Evolutionary conservation across 2,888 invertebrate species (phyloP).

Genomic region (Rotaria sp.): DNA sequence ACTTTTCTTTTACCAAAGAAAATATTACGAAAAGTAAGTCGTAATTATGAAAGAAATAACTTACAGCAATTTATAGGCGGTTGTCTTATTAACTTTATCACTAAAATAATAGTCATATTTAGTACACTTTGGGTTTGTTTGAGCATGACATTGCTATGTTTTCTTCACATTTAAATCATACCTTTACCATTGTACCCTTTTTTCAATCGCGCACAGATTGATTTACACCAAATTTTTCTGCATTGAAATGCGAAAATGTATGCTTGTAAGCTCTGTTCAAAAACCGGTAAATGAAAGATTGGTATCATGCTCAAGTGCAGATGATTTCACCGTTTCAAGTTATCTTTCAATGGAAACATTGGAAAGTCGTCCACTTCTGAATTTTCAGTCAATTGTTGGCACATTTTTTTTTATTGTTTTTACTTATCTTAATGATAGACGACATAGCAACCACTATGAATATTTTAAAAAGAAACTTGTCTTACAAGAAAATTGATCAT

Average conservation of each 20-base stretch:
- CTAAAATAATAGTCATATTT: background rate
- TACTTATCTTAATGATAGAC: background rate
- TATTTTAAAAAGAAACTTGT: background rate
- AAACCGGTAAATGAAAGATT: background rate
- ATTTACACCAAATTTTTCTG: background rate
- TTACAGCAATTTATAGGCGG: background rate
- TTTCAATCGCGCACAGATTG: background rate
- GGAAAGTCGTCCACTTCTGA: background rate
- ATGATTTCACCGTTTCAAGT: background rate
- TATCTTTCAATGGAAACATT: background rate
- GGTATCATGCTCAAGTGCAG: background rate
- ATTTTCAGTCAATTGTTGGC: background rate
- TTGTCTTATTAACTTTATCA: background rate
- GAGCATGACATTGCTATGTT: background rate
- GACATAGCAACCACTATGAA: background rate
- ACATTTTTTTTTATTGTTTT: background rate
- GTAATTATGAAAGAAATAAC: background rate
- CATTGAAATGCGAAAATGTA: background rate
- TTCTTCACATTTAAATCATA: background rate
- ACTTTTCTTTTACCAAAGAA: background rate
- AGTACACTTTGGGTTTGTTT: background rate
- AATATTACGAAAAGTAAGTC: background rate
- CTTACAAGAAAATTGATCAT: background rate
- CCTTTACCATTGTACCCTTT: background rate
- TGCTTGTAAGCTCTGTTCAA: background rate